phyloP scores from a whole-genome alignment of 2,797 vertebrate genomes.

The Anguilla megastoma region DNA sequence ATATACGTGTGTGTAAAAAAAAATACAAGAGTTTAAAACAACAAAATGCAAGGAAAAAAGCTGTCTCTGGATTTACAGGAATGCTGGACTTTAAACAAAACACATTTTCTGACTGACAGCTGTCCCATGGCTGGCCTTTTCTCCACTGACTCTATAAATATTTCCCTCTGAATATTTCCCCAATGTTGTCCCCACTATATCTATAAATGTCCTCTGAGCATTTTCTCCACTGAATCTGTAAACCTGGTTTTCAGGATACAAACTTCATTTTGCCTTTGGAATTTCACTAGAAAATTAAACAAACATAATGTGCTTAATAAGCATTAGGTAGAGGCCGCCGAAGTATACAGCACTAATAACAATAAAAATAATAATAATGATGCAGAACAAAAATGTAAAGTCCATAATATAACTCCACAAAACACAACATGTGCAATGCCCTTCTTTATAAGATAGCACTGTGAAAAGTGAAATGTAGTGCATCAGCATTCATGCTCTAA shows the following conservation, averaged over 20 bases:
- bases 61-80: constrained; percentile 24
- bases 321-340: neutral
- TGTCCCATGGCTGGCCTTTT: neutral
- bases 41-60: neutral
- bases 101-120: neutral
- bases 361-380: neutral
- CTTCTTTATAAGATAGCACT: too few species aligned
- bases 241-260: constrained; percentile 55
- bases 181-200: neutral
- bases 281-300: neutral
- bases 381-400: neutral
- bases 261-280: constrained; percentile 29
- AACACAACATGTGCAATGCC: too few species aligned
- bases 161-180: neutral
- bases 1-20: constrained; percentile 12
- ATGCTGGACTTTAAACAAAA: neutral
- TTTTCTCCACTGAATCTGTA: constrained; percentile 58
- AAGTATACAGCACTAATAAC: neutral
- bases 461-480: too few species aligned
- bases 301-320: neutral
- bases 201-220: neutral
- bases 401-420: too few species aligned
- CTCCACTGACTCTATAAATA: constrained; percentile 38
- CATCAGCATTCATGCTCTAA: too few species aligned
- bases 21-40: neutral